Base-by-base conservation (phyloP, 2,888 invertebrate genomes). In the Drosophila pseudotalamancana region DNA sequence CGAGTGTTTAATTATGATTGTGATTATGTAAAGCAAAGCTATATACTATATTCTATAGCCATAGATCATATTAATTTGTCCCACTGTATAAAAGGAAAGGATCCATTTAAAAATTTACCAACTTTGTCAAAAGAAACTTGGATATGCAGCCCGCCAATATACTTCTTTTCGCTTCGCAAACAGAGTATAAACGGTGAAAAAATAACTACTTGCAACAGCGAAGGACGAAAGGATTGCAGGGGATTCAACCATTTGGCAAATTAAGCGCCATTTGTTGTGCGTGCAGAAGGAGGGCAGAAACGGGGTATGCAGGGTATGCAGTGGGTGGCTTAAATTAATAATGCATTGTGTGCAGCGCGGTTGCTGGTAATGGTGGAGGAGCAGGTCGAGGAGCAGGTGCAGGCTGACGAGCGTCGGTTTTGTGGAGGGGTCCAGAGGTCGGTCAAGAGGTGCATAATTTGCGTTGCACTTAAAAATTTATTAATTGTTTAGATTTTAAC, bases 261-360 rank as follows among this genome's bases (percentile, higher is more conserved):
- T 81, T 81, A 85, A 81, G 86, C 80, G 61, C 64, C 86, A 80
- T 72, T 80, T 85, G 86, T 83, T 81, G 83, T 83, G 77, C 83
- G 72, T 72, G 74, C 21, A 29, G 43, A 27, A 16, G 9, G 27
- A 8, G 27, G 4, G n/a, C 6, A 6, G 27, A 0, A 23, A 4
- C 11, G 4, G 31, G 2, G 35, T 3, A 6, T 19, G 29, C 14
- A 8, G 4, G 8, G 43, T 19, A 27, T 55, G 27, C 48, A 27
- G 14, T 48, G 50, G 61, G 50, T 55, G 37, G 63, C n/a, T 60
- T 78, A 76, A 82, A 81, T 81, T 81, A 81, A 81, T 85, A 83
- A 81, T 85, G 83, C 69, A 83, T 81, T 85, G 83, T 83, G 65
- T 76, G 80, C 73, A 69, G 56, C 73, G 79, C 86, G 61, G 76